Base-by-base conservation (phyloP, 2,113 vertebrate species). In the Sceloporus undulatus region DNA sequence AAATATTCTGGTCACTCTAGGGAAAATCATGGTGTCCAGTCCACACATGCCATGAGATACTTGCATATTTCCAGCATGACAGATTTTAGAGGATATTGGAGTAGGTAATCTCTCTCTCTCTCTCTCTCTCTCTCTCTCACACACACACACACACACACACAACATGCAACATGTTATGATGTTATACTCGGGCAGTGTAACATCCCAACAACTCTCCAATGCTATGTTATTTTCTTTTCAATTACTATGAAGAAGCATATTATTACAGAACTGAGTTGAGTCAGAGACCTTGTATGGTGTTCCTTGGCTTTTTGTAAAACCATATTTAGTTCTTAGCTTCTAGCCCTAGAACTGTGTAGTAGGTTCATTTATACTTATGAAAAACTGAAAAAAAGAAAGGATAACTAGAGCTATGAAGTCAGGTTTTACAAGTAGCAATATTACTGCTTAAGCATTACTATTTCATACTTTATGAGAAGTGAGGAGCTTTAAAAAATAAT, bases 1-100 rank as follows among this genome's bases (percentile, higher is more conserved):
- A 79, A 88, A 34, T 11, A 9, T 71, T 29, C 27, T n/a, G 25
- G 25, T 9, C 68, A 10, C 0, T 70, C 23, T 27, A 27, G 62
- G 19, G 62, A 81, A 86, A 79, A 82, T 65, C 90, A 56, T 54
- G 21, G 16, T 82, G 10, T 87, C 54, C 54, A 62, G 10, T 87
- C 54, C 54, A 62, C 21, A 27, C 25, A 59, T 75, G 19, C 54
- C 2, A 9, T 65, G 13, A 48, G 23, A 76, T 38, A 74, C 52
- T 62, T 25, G 27, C 18, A 65, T 48, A 4, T 34, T 75, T 74
- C 27, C 25, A 3, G n/a, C 54, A 73, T 23, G 25, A 40, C 40
- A 40, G 70, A n/a, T 2, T 56, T 34, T 23, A 59, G 19, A n/a
- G 19, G 34, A 56, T 29, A 59, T 56, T n/a, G 16, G 29, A 56